A percentile compares a stretch with the other conserved stretches of the same genome.
Conservation (phyloP, 2,797 vertebrate species). For the Artibeus jamaicensis region DNA sequence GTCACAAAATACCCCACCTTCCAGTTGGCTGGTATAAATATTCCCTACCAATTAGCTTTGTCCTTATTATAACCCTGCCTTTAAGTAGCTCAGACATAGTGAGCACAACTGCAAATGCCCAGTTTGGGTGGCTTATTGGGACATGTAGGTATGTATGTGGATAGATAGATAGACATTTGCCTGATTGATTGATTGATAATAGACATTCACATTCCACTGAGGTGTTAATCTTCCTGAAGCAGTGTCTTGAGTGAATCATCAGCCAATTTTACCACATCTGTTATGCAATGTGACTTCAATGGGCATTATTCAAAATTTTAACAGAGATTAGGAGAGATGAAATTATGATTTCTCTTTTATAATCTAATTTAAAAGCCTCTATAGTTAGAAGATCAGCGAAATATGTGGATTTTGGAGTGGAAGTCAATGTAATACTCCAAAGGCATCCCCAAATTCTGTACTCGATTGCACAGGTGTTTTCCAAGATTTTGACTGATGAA, state of each 20-base stretch:
- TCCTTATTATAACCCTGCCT: neutral
- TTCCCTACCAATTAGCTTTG: neutral
- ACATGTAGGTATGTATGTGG: neutral
- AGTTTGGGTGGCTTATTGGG: neutral
- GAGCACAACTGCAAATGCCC: neutral
- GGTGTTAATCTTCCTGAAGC: constrained; percentile 41
- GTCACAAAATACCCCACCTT: neutral
- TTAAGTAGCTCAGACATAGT: neutral
- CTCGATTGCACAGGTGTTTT: neutral
- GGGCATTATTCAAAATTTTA: constrained; percentile 61
- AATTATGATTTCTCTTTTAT: constrained; percentile 62
- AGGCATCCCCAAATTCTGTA: neutral
- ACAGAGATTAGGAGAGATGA: constrained; percentile 50
- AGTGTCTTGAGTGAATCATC: constrained; percentile 27
- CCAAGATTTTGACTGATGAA: constrained; percentile 18
- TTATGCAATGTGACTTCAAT: constrained; percentile 57
- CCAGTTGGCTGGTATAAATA: neutral
- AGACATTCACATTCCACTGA: constrained; percentile 18
- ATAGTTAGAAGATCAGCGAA: constrained; percentile 47
- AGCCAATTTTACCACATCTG: constrained; percentile 57
- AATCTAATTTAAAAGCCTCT: constrained; percentile 58
- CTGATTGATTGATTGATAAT: neutral
- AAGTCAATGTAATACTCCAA: constrained; percentile 52
- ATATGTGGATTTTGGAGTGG: constrained; percentile 30
- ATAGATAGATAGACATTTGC: neutral